A percentile compares a stretch with the other conserved stretches of the same genome.
phyloP scores from a whole-genome alignment of 1,140 invertebrate genomes.

The Chymomyza costata region DNA sequence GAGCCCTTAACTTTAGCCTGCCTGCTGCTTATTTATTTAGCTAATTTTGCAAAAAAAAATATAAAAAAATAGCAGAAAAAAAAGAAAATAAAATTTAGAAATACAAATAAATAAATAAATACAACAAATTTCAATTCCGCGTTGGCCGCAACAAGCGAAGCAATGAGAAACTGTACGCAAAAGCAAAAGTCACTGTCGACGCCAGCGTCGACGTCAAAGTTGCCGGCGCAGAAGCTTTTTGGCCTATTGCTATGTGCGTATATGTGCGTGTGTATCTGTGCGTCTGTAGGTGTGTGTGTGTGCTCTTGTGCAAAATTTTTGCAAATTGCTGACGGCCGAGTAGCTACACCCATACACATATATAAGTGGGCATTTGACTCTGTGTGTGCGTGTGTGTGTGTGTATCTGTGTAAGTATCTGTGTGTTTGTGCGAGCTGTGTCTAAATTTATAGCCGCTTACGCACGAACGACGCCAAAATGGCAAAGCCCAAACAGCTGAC shows the following conservation, averaged over 20 bases:
- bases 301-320: too few relatives aligned
- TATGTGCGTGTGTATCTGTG: too few relatives aligned
- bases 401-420: too few relatives aligned
- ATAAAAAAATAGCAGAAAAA: conserved; percentile 15
- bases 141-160: conserved; percentile 28
- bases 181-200: conserved; percentile 37
- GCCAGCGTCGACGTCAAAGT: conserved; percentile 2
- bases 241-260: too few relatives aligned
- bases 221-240: neutral
- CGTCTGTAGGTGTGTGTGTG: too few relatives aligned
- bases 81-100: conserved; percentile 12
- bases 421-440: too few relatives aligned
- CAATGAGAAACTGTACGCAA: conserved; percentile 44
- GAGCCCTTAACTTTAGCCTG: too few relatives aligned
- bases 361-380: conserved; percentile 6
- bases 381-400: too few relatives aligned
- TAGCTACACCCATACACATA: conserved; percentile 1
- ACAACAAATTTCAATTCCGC: conserved; percentile 46
- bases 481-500: conserved; percentile 36
- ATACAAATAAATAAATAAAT: conserved; percentile 20
- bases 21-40: too few relatives aligned
- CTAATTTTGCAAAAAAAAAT: conserved; percentile 53
- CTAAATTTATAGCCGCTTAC: conserved; percentile 50
- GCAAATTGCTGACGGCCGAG: neutral
- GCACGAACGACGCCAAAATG: conserved; percentile 28